Conservation (phyloP, 2,888 invertebrate genomes). For the Callyntrura sp. region DNA sequence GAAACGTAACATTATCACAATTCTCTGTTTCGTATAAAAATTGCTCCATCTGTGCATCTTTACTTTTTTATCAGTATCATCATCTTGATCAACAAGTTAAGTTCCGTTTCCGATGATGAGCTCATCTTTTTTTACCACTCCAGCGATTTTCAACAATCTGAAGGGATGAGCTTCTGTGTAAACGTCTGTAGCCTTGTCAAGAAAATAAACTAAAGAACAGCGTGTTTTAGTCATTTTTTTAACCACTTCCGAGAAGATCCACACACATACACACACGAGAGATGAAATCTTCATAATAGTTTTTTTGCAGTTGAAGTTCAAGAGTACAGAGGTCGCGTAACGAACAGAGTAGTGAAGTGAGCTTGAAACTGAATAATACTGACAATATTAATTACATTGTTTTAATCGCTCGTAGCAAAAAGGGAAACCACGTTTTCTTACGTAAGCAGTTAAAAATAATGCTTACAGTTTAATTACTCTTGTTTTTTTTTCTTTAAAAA, state of each 20-base stretch:
- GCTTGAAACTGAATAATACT: neutral
- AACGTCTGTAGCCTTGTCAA: conserved; percentile 64
- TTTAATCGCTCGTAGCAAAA: too few species aligned
- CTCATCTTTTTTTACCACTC: conserved; percentile 56
- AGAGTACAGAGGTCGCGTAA: neutral
- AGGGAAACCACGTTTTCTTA: too few species aligned
- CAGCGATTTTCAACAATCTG: conserved; percentile 8
- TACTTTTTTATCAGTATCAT: conserved; percentile 56
- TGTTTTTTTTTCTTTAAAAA: neutral
- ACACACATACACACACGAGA: too few species aligned
- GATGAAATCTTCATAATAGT: conserved; percentile 5
- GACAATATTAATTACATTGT: neutral
- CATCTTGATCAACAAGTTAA: conserved; percentile 74
- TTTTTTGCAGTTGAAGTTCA: conserved; percentile 12
- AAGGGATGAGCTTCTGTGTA: conserved; percentile 53
- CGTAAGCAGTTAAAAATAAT: neutral
- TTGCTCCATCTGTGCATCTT: conserved; percentile 45
- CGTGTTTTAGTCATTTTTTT: conserved; percentile 43
- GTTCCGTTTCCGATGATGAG: conserved; percentile 78
- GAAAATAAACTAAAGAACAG: conserved; percentile 41
- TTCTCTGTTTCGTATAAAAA: neutral
- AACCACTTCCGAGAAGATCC: conserved; percentile 70
- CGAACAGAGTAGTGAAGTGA: neutral
- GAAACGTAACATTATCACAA: conserved; percentile 25
- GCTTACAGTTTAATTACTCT: neutral